Percentiles rank a stretch among this genome's conserved stretches.
Conservation (phyloP, 2,888 invertebrate genomes). For the Ophioninae sp. region DNA sequence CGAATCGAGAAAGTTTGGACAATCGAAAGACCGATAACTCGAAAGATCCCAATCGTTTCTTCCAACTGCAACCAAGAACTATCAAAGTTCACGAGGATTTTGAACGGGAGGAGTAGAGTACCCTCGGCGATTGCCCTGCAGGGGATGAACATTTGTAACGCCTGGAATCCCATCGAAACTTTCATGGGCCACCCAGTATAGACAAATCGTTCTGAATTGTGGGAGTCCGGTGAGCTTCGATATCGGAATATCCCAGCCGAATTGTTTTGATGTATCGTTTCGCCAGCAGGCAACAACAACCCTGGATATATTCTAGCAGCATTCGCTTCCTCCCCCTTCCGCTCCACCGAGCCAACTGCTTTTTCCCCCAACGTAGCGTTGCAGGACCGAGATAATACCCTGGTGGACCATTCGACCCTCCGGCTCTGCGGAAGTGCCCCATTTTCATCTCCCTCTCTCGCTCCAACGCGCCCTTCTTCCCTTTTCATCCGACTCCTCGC, state of each 20-base stretch:
- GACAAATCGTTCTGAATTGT: slow-evolving; percentile 52
- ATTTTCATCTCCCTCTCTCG: slow-evolving; percentile 38
- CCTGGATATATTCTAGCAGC: slow-evolving; percentile 20
- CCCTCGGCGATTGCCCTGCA: neutral
- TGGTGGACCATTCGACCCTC: slow-evolving; percentile 48
- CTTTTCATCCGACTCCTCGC: slow-evolving; percentile 12
- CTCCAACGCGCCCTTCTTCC: slow-evolving; percentile 42
- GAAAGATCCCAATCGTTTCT: neutral
- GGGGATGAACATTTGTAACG: neutral
- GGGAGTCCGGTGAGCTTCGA: slow-evolving; percentile 58
- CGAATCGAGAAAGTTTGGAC: too few relatives aligned
- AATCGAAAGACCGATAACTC: too few relatives aligned
- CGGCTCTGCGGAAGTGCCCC: slow-evolving; percentile 34
- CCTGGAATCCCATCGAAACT: slow-evolving; percentile 1
- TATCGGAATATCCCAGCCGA: slow-evolving; percentile 68
- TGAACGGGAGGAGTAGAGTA: neutral
- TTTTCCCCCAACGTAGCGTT: slow-evolving; percentile 48
- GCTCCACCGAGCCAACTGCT: neutral
- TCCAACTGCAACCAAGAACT: neutral
- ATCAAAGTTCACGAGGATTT: neutral
- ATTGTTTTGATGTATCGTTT: slow-evolving; percentile 77
- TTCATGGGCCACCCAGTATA: slow-evolving; percentile 53
- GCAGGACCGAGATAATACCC: slow-evolving; percentile 58
- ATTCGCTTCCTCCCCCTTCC: neutral
- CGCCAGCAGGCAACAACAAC: slow-evolving; percentile 39